Evolutionary conservation across 2,888 invertebrate species (phyloP).

Genomic region (Leptura quadrifasciata): DNA sequence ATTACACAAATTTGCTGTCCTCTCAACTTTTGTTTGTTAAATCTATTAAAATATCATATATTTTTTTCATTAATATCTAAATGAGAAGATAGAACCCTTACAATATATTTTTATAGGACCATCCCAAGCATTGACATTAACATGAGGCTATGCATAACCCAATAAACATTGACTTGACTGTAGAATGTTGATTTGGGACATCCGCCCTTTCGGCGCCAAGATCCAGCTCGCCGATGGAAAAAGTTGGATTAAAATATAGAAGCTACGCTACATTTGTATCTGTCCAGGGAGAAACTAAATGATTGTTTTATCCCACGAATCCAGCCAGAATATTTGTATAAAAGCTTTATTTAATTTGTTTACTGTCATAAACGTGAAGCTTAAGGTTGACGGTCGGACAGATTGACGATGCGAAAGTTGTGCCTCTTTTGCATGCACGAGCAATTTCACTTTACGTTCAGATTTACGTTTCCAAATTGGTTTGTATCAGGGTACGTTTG

Average conservation of each 20-base stretch:
- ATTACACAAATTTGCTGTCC: too few relatives aligned
- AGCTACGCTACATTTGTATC: background rate
- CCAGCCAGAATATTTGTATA: background rate
- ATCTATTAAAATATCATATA: too few relatives aligned
- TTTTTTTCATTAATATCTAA: too few relatives aligned
- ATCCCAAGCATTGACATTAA: too few relatives aligned
- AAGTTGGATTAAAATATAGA: conserved; percentile 7
- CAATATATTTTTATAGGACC: too few relatives aligned
- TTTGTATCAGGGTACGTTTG: background rate
- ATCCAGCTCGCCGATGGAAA: background rate
- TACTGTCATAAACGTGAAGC: conserved; percentile 1
- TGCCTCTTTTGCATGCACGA: background rate
- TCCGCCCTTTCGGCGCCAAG: background rate
- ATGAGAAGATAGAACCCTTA: too few relatives aligned
- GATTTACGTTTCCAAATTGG: background rate
- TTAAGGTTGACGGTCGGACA: background rate
- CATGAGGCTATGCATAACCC: too few relatives aligned
- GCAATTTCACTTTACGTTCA: background rate
- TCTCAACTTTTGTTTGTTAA: too few relatives aligned
- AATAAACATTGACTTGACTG: too few relatives aligned
- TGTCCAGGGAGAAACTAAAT: conserved; percentile 10
- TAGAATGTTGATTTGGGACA: background rate
- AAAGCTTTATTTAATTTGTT: conserved; percentile 7
- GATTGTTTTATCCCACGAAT: conserved; percentile 3
- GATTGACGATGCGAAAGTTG: conserved; percentile 4